Evolutionary conservation across 2,888 invertebrate genomes (phyloP).

Genomic region (Synanthedon myopaeformis): DNA sequence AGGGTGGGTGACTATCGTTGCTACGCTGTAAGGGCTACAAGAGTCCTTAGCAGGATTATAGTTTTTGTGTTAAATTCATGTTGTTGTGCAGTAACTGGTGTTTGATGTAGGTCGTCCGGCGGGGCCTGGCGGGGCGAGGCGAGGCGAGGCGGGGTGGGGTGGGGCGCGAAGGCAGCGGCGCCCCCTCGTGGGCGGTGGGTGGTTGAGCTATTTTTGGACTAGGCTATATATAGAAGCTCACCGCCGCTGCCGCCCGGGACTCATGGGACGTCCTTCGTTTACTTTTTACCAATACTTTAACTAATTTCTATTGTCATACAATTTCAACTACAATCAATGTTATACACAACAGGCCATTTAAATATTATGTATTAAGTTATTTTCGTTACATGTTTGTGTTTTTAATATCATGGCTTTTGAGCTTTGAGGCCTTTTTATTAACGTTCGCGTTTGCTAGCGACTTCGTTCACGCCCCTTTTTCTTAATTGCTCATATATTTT

Average conservation of each 20-base stretch:
- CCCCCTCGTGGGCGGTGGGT: conserved; percentile 8
- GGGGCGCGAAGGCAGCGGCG: conserved; percentile 7
- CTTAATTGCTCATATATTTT: too few relatives aligned
- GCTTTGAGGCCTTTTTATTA: too few relatives aligned
- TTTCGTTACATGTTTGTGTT: too few relatives aligned
- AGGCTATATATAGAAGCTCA: conserved; percentile 48
- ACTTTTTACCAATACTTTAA: conserved; percentile 5
- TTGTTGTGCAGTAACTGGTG: conserved; percentile 5
- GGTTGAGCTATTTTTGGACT: conserved; percentile 37
- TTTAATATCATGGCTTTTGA: too few relatives aligned
- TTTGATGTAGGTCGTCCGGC: conserved; percentile 25
- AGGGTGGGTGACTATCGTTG: too few relatives aligned
- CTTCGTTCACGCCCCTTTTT: too few relatives aligned
- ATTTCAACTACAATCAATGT: too few relatives aligned
- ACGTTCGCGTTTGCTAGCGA: too few relatives aligned
- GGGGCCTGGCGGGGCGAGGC: conserved; percentile 7
- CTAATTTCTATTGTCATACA: too few relatives aligned
- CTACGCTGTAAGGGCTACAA: too few relatives aligned
- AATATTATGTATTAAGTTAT: too few relatives aligned
- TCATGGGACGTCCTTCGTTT: conserved; percentile 21
- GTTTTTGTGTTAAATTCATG: conserved; percentile 3
- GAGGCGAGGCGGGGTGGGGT: conserved; percentile 2
- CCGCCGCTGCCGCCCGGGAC: conserved; percentile 28
- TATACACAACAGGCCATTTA: too few relatives aligned
- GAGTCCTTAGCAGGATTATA: not conserved